Base-by-base conservation (phyloP, 1,140 invertebrate genomes). In the Drosophila parabipectinata region DNA sequence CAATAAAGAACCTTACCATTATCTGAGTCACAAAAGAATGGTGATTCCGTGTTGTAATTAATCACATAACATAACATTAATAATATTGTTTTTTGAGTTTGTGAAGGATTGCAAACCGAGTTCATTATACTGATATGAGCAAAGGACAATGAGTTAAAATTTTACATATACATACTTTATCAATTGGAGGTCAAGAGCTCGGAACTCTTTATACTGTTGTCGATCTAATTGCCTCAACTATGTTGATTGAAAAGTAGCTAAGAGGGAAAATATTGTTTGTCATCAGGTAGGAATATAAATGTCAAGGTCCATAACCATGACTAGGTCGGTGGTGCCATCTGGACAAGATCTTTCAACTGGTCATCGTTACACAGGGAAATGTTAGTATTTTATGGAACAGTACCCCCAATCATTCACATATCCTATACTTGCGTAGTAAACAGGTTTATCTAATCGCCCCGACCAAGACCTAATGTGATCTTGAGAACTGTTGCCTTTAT, bases 381-480 rank as follows among this genome's bases (percentile, higher is more conserved):
- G 30, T 24, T 37, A 39, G 32, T 24, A 12, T 8, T 47, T 50
- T 39, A 6, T 56, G 10, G 41, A 18, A 15, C 37, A 32, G 41
- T 50, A 15, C 24, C 37, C 53, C 45, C 18, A 55, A 30, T 52
- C 47, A 47, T 57, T 54, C 50, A 74, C 53, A 74, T 73, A 74
- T 55, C 18, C 24, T 32, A 50, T 69, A 47, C 48, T 57, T 56
- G 51, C 30, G 50, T 21, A 45, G 32, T 41, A 55, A 32, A 62
- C 58, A 21, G 30, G 48, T 59, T 80, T 85, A 85, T 85, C 82
- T 85, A 75, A 85, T 85, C 69, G 41, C 14, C 44, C 18, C 50
- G 39, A 44, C n/a, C 44, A 26, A 60, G 47, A 37, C 30, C 68
- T 48, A 75, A 66, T 75, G 47, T 61, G 73, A 87, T 77, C 60